Evolutionary conservation across 2,113 vertebrate species (phyloP).

Genomic region (Rafetus swinhoei): DNA sequence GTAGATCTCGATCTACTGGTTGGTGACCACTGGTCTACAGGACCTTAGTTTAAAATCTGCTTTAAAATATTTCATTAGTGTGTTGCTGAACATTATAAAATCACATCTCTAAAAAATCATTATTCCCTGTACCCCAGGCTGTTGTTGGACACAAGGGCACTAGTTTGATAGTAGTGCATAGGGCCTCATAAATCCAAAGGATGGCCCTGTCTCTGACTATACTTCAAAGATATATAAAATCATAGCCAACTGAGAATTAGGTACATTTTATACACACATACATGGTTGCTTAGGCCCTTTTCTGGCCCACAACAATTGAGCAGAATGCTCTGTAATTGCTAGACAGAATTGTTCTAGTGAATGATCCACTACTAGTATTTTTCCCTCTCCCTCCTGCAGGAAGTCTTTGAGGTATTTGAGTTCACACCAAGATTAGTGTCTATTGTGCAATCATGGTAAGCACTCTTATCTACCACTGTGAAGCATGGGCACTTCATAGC

Average conservation of each 20-base stretch:
- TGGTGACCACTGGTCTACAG: too few relatives aligned
- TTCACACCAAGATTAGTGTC: not conserved
- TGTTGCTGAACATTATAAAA: too few relatives aligned
- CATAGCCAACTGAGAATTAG: not conserved
- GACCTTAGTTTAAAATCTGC: too few relatives aligned
- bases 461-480: not conserved
- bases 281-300: not conserved
- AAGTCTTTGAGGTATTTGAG: not conserved
- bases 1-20: too few relatives aligned
- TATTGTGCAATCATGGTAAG: not conserved
- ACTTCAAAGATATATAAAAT: not conserved
- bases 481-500: not conserved
- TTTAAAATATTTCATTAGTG: too few relatives aligned
- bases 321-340: not conserved
- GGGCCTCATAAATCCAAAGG: too few relatives aligned
- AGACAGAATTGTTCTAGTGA: not conserved
- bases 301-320: too few relatives aligned
- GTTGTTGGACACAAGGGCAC: too few relatives aligned
- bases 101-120: too few relatives aligned
- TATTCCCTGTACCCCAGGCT: too few relatives aligned
- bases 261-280: not conserved
- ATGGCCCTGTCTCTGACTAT: too few relatives aligned
- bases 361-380: not conserved
- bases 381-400: not conserved
- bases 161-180: too few relatives aligned